Conservation (phyloP, 2,113 vertebrate species). For the Plectropomus leopardus region DNA sequence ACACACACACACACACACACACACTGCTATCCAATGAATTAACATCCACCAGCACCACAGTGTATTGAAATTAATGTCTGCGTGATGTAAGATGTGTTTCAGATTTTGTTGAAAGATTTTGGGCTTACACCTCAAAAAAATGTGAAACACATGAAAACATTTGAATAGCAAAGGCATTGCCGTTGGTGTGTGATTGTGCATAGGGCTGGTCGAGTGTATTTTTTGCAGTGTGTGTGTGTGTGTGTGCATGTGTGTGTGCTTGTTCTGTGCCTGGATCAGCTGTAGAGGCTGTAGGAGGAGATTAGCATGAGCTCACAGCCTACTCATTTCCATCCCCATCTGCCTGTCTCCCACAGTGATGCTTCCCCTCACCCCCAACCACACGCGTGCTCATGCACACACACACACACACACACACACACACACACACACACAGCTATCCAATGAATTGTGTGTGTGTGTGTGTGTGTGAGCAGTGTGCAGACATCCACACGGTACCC, state of each 20-base stretch:
- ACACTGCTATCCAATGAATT: conserved; percentile 27
- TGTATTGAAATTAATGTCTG: conserved; percentile 20
- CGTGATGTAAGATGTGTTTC: conserved; percentile 2
- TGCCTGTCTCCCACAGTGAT: conserved; percentile 82
- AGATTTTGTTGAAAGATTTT: conserved; percentile 21
- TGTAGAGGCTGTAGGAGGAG: conserved; percentile 78
- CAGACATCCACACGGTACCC: conserved; percentile 49
- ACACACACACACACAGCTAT: conserved; percentile 33
- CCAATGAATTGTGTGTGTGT: no score
- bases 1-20: conserved; percentile 6
- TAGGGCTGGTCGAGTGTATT: conserved; percentile 33
- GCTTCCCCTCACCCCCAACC: conserved; percentile 20
- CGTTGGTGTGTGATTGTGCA: conserved; percentile 50
- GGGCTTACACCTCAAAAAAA: conserved; percentile 18
- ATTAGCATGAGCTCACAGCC: conserved; percentile 82
- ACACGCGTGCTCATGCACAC: not conserved
- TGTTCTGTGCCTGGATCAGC: conserved; percentile 75
- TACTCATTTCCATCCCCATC: conserved; percentile 84
- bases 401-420: conserved; percentile 35
- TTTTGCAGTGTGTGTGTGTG: conserved; percentile 26
- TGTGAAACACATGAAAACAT: conserved; percentile 19
- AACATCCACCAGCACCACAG: not conserved
- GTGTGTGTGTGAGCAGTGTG: no score
- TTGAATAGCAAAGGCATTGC: conserved; percentile 37
- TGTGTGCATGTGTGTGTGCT: conserved; percentile 41